A percentile compares a stretch with the other conserved stretches of the same genome.
These are phyloP conservation scores for Lophotriccus pileatus DNA, from an alignment of 2,797 vertebrate genomes.

Conservation along the genomic window DNA sequence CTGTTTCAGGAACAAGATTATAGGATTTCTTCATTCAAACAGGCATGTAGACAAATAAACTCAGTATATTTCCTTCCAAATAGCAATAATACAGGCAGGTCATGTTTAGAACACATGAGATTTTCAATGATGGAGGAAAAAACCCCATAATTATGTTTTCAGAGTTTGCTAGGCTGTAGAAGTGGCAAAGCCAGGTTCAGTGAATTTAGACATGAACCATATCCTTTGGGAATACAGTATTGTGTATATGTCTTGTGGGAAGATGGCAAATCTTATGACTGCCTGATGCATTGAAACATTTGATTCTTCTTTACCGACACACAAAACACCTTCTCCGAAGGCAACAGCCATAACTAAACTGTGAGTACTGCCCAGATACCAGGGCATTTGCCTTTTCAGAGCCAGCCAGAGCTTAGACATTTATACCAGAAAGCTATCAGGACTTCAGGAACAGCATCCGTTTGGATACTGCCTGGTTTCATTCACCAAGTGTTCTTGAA, in stretches of 20 bases:
- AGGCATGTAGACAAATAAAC: background rate
- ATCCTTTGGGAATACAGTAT: background rate
- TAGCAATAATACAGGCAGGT: background rate
- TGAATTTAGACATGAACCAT: background rate
- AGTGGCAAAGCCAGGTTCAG: background rate
- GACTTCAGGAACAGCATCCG: background rate
- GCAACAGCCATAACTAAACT: background rate
- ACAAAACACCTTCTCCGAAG: background rate
- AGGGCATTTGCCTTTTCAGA: background rate
- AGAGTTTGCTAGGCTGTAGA: background rate
- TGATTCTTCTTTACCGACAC: background rate
- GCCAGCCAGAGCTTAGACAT: background rate
- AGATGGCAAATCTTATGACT: background rate
- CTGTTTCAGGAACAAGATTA: background rate
- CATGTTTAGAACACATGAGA: background rate
- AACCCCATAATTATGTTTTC: background rate
- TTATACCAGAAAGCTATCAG: background rate
- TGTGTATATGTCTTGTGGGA: accelerated
- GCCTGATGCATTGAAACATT: background rate
- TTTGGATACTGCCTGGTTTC: background rate
- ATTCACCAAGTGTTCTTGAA: background rate
- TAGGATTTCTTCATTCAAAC: background rate
- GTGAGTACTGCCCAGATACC: background rate
- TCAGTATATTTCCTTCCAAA: background rate
- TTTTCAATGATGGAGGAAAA: background rate